A percentile compares a stretch with the other conserved stretches of the same genome.
These are phyloP conservation scores for Labroides dimidiatus DNA, from an alignment of 2,797 vertebrate species.

Conservation along the genomic window DNA sequence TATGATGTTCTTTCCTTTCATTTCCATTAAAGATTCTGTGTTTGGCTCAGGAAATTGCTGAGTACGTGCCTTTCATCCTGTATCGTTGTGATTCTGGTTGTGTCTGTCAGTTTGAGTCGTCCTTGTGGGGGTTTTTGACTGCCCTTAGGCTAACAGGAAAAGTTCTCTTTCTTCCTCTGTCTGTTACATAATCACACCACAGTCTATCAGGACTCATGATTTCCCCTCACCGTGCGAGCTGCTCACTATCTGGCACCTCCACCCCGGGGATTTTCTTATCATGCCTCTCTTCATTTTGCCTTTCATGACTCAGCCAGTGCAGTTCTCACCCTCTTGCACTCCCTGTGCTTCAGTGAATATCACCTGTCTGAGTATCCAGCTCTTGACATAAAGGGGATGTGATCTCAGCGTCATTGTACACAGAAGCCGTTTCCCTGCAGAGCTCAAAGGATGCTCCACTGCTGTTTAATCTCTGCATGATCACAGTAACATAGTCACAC, in stretches of 20 bases:
- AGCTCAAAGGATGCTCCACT: conserved; percentile 62
- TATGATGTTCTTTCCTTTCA: conserved; percentile 3
- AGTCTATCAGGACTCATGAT: conserved; percentile 28
- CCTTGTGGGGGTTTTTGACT: conserved; percentile 37
- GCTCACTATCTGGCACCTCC: conserved; percentile 34
- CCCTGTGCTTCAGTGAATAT: conserved; percentile 8
- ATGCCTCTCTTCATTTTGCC: conserved; percentile 22
- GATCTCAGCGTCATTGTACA: conserved; percentile 55
- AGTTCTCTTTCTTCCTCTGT: conserved; percentile 25
- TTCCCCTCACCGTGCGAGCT: conserved; percentile 10
- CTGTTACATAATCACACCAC: conserved; percentile 47
- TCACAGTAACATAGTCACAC: conserved; percentile 62
- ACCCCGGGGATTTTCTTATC: conserved; percentile 42
- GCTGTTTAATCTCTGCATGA: conserved; percentile 73
- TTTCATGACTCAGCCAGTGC: conserved; percentile 31
- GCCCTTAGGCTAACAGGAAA: conserved; percentile 20
- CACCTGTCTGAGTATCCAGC: conserved; percentile 23
- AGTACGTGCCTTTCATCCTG: conserved; percentile 21
- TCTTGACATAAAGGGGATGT: conserved; percentile 52
- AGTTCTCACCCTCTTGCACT: conserved; percentile 17
- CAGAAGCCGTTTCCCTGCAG: conserved; percentile 51
- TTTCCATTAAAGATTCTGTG: conserved; percentile 17
- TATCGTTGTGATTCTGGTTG: conserved; percentile 25
- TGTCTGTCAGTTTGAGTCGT: conserved; percentile 33
- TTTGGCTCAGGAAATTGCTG: conserved; percentile 45